Conservation (phyloP, 2,113 vertebrate species). For the Coturnix japonica region DNA sequence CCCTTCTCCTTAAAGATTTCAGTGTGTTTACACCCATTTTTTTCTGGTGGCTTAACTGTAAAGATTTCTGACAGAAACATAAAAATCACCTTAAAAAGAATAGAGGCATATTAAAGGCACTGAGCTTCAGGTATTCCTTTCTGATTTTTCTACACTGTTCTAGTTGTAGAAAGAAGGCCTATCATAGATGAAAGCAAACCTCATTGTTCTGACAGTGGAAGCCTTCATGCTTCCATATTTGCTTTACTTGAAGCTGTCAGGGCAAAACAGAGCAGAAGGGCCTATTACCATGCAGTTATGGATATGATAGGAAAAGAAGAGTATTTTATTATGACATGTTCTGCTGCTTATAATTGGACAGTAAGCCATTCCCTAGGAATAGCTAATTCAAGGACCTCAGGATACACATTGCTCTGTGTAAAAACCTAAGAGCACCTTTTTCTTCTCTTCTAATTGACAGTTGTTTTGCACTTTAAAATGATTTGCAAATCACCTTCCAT, state of each 20-base stretch:
- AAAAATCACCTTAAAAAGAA: neutral
- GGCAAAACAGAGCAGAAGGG: neutral
- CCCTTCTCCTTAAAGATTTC: neutral
- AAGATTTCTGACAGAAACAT: neutral
- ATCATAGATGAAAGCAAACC: neutral
- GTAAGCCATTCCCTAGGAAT: neutral
- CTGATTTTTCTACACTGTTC: neutral
- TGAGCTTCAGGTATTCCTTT: neutral
- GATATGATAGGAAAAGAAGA: neutral
- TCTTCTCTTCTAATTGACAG: neutral
- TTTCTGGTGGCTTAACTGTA: neutral
- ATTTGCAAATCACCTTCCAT: neutral
- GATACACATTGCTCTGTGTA: neutral
- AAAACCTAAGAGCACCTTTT: neutral
- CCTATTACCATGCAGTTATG: neutral
- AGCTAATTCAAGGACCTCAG: neutral
- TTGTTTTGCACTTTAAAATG: neutral
- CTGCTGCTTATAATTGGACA: neutral
- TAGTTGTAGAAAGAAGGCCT: neutral
- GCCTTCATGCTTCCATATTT: neutral
- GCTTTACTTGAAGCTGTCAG: neutral
- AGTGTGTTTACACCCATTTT: neutral
- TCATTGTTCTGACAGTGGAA: conserved; percentile 1
- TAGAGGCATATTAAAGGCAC: neutral
- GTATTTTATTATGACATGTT: neutral